These are phyloP conservation scores for Amblyteles armatorius DNA, from an alignment of 2,888 invertebrate species.

Conservation along the genomic window DNA sequence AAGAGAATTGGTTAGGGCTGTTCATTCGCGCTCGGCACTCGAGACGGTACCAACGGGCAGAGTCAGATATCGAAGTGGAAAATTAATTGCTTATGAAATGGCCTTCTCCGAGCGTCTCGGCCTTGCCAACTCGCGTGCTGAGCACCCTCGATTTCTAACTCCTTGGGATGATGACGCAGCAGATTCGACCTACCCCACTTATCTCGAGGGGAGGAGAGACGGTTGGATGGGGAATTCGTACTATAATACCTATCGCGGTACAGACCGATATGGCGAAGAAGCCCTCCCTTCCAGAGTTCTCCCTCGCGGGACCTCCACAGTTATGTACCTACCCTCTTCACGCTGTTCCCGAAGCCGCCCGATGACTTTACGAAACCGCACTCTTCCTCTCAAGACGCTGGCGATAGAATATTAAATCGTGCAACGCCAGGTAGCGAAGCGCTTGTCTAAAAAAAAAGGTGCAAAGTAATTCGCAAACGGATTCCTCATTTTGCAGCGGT, in stretches of 20 bases:
- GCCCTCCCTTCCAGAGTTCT: neutral
- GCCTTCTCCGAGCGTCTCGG: slow-evolving; percentile 71
- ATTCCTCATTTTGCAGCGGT: neutral
- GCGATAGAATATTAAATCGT: neutral
- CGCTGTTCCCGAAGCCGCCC: neutral
- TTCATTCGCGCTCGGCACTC: neutral
- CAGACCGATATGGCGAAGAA: slow-evolving; percentile 31
- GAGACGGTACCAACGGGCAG: slow-evolving; percentile 26
- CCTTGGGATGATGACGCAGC: slow-evolving; percentile 69
- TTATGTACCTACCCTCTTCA: slow-evolving; percentile 6
- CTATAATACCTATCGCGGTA: slow-evolving; percentile 5
- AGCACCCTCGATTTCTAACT: slow-evolving; percentile 76
- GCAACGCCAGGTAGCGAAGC: neutral
- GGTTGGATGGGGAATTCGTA: slow-evolving; percentile 16
- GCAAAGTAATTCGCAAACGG: too few relatives aligned
- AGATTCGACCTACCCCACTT: slow-evolving; percentile 69
- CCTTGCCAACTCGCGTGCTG: slow-evolving; percentile 76
- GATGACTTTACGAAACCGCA: slow-evolving; percentile 13
- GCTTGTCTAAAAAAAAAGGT: neutral
- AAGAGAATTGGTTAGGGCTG: neutral
- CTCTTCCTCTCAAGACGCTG: neutral
- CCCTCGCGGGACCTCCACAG: neutral
- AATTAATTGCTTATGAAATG: slow-evolving; percentile 79
- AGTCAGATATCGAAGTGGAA: slow-evolving; percentile 67
- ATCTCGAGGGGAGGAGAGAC: slow-evolving; percentile 34